These are phyloP conservation scores for Hemicordylus capensis DNA, from an alignment of 2,113 vertebrate species.

Conservation along the genomic window DNA sequence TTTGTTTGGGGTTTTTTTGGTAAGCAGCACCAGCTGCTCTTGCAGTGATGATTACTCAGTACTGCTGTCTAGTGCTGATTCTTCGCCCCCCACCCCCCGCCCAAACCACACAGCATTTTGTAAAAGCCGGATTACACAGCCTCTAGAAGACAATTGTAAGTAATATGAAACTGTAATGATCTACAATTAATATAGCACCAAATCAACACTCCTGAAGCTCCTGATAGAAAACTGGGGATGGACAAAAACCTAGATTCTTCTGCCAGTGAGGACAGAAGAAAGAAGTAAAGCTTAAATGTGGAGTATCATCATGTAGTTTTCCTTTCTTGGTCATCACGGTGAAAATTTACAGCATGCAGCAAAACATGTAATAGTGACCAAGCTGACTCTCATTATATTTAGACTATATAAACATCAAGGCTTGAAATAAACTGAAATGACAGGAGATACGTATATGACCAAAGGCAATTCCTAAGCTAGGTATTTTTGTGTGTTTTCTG, in stretches of 20 bases:
- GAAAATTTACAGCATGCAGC: neutral
- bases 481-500: constrained; percentile 30
- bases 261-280: neutral
- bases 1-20: too few relatives aligned
- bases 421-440: constrained; percentile 20
- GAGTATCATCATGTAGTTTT: too few relatives aligned
- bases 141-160: constrained; percentile 55
- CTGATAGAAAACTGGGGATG: neutral
- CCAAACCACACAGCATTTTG: constrained; percentile 58
- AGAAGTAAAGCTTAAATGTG: too few relatives aligned
- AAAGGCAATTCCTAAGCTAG: neutral
- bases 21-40: constrained; percentile 68
- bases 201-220: constrained; percentile 25
- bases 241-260: neutral
- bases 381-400: neutral
- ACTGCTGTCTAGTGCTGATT: constrained; percentile 44
- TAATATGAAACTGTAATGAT: constrained; percentile 53
- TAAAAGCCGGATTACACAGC: constrained; percentile 54
- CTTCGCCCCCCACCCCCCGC: too few relatives aligned
- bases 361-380: neutral
- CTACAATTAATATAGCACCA: constrained; percentile 20
- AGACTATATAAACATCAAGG: constrained; percentile 8
- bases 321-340: neutral
- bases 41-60: constrained; percentile 59
- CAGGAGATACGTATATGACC: neutral